phyloP scores from a whole-genome alignment of 2,797 vertebrate genomes.

The Sebastes oblongus region DNA sequence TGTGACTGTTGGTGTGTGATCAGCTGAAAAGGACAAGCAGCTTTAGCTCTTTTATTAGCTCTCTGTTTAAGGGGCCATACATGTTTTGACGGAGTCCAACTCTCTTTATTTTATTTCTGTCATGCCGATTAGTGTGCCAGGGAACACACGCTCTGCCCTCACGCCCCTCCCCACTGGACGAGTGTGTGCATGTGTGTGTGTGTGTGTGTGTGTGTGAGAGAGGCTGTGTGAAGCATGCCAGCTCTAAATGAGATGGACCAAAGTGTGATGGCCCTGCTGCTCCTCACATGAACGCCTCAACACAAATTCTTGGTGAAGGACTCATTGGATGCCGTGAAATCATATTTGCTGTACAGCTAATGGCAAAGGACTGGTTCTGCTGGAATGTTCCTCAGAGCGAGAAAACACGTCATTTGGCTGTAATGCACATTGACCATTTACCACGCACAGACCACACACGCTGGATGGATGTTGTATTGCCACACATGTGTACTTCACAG shows the following conservation, averaged over 20 bases:
- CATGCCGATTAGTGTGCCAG: conserved; percentile 83
- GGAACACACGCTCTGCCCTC: conserved; percentile 59
- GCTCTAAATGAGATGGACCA: conserved; percentile 86
- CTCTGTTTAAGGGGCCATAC: conserved; percentile 80
- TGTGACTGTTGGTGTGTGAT: conserved; percentile 78
- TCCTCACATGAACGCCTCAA: conserved; percentile 76
- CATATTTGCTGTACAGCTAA: conserved; percentile 75
- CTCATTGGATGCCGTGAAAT: conserved; percentile 78
- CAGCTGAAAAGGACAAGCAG: conserved; percentile 72
- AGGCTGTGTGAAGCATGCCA: conserved; percentile 79
- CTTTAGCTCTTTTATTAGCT: conserved; percentile 78
- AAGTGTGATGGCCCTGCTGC: conserved; percentile 82
- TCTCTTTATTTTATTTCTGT: conserved; percentile 90
- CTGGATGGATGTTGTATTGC: conserved; percentile 1
- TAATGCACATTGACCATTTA: conserved; percentile 73
- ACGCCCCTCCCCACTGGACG: conserved; percentile 46
- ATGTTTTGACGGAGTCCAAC: conserved; percentile 88
- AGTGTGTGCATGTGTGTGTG: conserved; percentile 16
- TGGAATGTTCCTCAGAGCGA: conserved; percentile 71
- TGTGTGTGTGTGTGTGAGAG: conserved; percentile 33
- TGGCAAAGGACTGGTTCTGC: conserved; percentile 71
- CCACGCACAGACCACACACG: conserved; percentile 29
- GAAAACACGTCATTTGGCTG: conserved; percentile 60
- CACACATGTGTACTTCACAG: neutral
- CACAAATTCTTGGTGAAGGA: conserved; percentile 78